Evolutionary conservation across 2,797 vertebrate genomes (phyloP).

Genomic region (Betta splendens): DNA sequence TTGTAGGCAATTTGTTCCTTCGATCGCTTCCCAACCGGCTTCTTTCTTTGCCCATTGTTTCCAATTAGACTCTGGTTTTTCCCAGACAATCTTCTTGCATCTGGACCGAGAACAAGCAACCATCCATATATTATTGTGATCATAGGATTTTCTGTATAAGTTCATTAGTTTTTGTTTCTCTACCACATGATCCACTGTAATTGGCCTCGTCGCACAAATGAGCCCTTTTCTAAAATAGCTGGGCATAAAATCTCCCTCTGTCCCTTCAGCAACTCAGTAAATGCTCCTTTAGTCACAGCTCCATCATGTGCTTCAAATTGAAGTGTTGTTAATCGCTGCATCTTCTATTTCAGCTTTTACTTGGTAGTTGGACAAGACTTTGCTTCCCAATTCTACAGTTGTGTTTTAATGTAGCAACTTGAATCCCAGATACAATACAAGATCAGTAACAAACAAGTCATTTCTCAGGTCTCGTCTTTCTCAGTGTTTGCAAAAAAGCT

Average conservation of each 20-base stretch:
- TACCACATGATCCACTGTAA: not conserved
- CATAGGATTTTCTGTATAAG: not conserved
- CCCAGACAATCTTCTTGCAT: not conserved
- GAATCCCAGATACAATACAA: not conserved
- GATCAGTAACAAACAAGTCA: too few relatives aligned
- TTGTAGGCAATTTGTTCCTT: not conserved
- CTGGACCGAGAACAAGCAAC: not conserved
- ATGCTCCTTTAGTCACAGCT: not conserved
- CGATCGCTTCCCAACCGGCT: not conserved
- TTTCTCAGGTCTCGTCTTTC: too few relatives aligned
- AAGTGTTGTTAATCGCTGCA: not conserved
- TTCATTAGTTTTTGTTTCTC: not conserved
- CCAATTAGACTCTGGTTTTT: slow-evolving; percentile 7
- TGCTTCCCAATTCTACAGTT: not conserved
- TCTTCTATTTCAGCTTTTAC: not conserved
- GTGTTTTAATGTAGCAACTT: not conserved
- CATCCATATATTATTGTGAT: slow-evolving; percentile 3
- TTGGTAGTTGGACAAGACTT: not conserved
- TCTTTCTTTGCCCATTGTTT: slow-evolving; percentile 12
- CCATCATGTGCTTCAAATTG: slow-evolving; percentile 10
- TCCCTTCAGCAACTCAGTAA: not conserved
- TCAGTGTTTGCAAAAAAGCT: too few relatives aligned
- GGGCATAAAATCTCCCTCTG: not conserved
- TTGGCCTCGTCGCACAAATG: not conserved
- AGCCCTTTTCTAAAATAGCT: slow-evolving; percentile 1